These are phyloP conservation scores for Sycophila texana DNA, from an alignment of 2,888 invertebrate species.

Conservation along the genomic window DNA sequence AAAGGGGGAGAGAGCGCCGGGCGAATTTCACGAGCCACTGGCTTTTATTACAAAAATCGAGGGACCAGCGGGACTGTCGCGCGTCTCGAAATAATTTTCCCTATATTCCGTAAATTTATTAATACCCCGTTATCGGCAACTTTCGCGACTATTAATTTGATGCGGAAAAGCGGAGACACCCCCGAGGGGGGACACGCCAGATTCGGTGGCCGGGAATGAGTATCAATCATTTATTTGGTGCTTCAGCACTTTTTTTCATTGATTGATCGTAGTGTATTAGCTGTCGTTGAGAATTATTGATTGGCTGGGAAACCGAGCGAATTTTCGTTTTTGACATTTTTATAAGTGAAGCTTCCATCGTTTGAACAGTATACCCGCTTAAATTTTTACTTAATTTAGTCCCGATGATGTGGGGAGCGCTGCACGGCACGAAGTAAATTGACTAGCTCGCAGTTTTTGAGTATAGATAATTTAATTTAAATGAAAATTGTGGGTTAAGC, in stretches of 20 bases:
- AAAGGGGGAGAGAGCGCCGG: neutral
- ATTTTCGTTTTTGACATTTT: slow-evolving; percentile 20
- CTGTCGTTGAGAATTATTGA: slow-evolving; percentile 44
- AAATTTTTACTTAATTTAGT: no score
- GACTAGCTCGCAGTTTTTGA: neutral
- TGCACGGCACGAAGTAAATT: no score
- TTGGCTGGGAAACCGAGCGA: slow-evolving; percentile 17
- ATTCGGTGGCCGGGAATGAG: neutral
- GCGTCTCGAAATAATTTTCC: slow-evolving; percentile 37
- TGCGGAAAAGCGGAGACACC: slow-evolving; percentile 16
- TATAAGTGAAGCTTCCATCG: neutral
- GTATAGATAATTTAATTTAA: neutral
- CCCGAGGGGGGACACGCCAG: neutral
- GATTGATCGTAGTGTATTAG: slow-evolving; percentile 46
- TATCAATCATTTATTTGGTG: slow-evolving; percentile 53
- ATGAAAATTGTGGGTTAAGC: no score
- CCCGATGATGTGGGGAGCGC: no score
- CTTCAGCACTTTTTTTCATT: slow-evolving; percentile 36
- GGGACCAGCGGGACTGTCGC: slow-evolving; percentile 6
- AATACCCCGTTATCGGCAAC: slow-evolving; percentile 44
- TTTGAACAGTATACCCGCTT: neutral
- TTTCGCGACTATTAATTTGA: slow-evolving; percentile 45
- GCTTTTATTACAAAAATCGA: slow-evolving; percentile 41
- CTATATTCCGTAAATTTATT: slow-evolving; percentile 33
- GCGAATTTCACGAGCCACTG: slow-evolving; percentile 31